A percentile compares a stretch with the other conserved stretches of the same genome.
Conservation (phyloP, 1,140 invertebrate species). For the Drosophila nebulosa region DNA sequence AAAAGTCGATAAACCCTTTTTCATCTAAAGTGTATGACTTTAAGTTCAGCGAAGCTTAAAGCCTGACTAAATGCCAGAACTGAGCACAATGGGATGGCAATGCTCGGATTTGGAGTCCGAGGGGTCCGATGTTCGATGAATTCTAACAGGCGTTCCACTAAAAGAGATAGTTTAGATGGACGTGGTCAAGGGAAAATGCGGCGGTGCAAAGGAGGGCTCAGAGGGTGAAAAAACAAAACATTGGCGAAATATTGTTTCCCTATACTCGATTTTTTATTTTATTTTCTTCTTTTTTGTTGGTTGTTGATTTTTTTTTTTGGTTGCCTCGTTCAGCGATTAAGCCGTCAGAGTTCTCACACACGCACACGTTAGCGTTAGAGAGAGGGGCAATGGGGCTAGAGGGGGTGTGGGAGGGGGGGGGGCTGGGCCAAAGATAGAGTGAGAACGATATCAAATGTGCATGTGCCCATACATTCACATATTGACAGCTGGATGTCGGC, state of each 20-base stretch:
- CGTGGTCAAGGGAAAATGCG: background rate
- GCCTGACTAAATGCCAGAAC: background rate
- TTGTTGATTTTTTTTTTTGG: conserved; percentile 10
- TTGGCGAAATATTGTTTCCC: background rate
- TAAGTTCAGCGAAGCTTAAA: background rate
- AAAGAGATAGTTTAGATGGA: background rate
- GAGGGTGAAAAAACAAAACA: background rate
- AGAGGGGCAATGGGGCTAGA: background rate
- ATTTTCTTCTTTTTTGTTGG: background rate
- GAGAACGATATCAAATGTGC: conserved; percentile 2
- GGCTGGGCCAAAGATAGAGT: background rate
- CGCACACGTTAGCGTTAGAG: conserved; percentile 5
- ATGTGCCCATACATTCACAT: background rate
- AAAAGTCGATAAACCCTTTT: no score
- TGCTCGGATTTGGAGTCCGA: background rate
- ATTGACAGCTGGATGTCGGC: conserved; percentile 42
- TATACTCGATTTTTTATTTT: background rate
- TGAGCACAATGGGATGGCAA: background rate
- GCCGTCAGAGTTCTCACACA: conserved; percentile 29
- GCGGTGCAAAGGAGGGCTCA: background rate
- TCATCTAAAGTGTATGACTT: background rate
- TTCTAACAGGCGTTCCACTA: background rate
- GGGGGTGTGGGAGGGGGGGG: no score
- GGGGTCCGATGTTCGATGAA: background rate
- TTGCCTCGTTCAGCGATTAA: conserved; percentile 47